Evolutionary conservation across 1,140 invertebrate species (phyloP), one percentile per base, ranked within the genome.

Genomic region (Hyles vespertilio): DNA sequence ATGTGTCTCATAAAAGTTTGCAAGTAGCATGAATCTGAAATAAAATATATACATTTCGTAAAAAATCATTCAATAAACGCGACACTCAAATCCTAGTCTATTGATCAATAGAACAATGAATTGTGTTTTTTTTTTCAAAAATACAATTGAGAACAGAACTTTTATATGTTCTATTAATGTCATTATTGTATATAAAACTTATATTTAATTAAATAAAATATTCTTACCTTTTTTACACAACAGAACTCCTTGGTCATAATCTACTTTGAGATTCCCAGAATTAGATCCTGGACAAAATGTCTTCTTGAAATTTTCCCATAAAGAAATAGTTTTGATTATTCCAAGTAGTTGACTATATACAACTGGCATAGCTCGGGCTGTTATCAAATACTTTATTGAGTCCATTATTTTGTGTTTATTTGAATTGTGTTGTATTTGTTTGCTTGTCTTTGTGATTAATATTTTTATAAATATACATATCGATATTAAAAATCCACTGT

Each of bases 211-310:
- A 50, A 32, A 51, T 33, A 32, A 33, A n/a, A 47, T 12, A 48
- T n/a, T 59, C 55, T 12, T 57, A 83, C 80, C 77, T 78, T 74
- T 81, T 40, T 72, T 80, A 67, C 76, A 86, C 48, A 86, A 63
- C 10, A 83, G 32, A 2, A 83, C 81, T 3, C 83, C 83, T 67
- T 84, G 81, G 56, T 86, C 83, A 59, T 79, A 77, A 62, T 86
- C 83, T 53, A 74, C 43, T 62, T 74, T 81, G 10, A 86, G 60
- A 53, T 83, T 83, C 1, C 78, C 79, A 7, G 43, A 49, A 10
- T 51, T 66, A 22, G 54, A 57, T 11, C 63, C 67, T 3, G 53
- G 62, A 57, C 79, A 80, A 7, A 79, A 61, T 1, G 40, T 52
- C 4, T 49, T 49, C 56, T 58, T 11, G 5, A 67, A 57, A 5